Base-by-base conservation (phyloP, 2,797 vertebrate genomes). In the Spizella passerina region DNA sequence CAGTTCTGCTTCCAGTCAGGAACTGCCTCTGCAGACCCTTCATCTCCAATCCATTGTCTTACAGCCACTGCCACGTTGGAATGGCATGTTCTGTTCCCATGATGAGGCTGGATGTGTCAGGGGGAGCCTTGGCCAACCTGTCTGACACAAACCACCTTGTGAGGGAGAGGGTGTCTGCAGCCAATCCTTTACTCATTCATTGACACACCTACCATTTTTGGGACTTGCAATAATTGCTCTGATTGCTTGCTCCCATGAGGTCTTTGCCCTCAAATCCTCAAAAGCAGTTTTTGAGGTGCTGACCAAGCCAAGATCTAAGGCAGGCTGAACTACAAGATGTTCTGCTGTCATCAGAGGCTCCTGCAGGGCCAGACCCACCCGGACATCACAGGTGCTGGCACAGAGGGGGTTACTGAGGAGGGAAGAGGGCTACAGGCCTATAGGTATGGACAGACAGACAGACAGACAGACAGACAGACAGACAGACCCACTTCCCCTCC, bases 171-270 rank as follows among this genome's bases (percentile, higher is more conserved):
- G 2, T 64, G 18, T 29, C 65, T 93, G 82, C 43, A 90, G 36
- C 30, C 53, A 78, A 46, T 16, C 17, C 7, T 77, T 61, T 24
- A 9, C 0, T 1, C 11, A 4, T 13, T 50, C 88, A 80, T 56
- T n/a, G 46, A 22, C 34, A 4, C 22, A 26, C 29, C 44, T 68
- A 6, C 26, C n/a, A 13, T 56, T 71, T 77, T 56, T 55, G 14
- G 24, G 63, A 8, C 29, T 60, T 41, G 49, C 26, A 78, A 56
- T 47, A 66, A 29, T n/a, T 86, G 30, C 29, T 56, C 8, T 39
- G 26, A 43, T 52, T 70, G 4, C 22, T 44, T 63, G 15, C 14
- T 43, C 0, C 0, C 41, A 21, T 5, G 13, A 44, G 10, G 7
- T 55, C 39, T 90, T 83, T 59, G n/a, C 39, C 39, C 60, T 59